A percentile compares a stretch with the other conserved stretches of the same genome.
These are phyloP conservation scores for Zoanthus sansibaricus DNA, from an alignment of 92 coral and sea anemone species.

Conservation along the genomic window DNA sequence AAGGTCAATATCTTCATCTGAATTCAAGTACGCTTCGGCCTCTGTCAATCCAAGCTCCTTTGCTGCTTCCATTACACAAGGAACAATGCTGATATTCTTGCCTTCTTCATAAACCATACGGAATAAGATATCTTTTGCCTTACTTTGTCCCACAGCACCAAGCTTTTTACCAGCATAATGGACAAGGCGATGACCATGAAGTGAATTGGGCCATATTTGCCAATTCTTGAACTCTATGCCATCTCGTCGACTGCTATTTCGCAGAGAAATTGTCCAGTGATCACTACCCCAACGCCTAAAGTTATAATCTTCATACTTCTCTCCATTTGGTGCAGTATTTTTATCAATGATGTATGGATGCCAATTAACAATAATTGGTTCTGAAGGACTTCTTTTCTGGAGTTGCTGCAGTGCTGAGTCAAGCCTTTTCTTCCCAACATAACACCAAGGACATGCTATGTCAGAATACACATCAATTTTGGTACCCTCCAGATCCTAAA, in stretches of 20 bases:
- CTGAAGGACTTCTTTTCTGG: conserved; percentile 24
- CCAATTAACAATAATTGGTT: conserved; percentile 66
- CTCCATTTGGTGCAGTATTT: conserved; percentile 73
- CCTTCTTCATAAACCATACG: conserved; percentile 89
- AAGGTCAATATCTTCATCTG: conserved; percentile 65
- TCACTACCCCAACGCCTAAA: conserved; percentile 81
- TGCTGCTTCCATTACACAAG: conserved; percentile 72
- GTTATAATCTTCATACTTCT: conserved; percentile 62
- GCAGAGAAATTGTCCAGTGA: conserved; percentile 79
- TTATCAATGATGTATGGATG: conserved; percentile 86
- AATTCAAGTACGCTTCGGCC: conserved; percentile 69
- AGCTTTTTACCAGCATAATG: conserved; percentile 73
- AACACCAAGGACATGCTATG: conserved; percentile 90
- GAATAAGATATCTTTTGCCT: conserved; percentile 77
- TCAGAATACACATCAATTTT: conserved; percentile 78
- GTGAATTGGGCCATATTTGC: conserved; percentile 84
- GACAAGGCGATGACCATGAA: conserved; percentile 79
- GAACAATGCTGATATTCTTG: conserved; percentile 70
- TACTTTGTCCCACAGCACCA: conserved; percentile 74
- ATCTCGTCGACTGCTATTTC: conserved; percentile 68
- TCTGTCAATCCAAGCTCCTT: conserved; percentile 69
- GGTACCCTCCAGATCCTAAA: conserved; percentile 21
- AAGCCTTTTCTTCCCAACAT: conserved; percentile 79
- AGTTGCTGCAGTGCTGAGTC: conserved; percentile 74
- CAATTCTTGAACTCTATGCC: conserved; percentile 84